phyloP scores from a whole-genome alignment of 2,888 invertebrate species.

The Tetheella fluctuosa region DNA sequence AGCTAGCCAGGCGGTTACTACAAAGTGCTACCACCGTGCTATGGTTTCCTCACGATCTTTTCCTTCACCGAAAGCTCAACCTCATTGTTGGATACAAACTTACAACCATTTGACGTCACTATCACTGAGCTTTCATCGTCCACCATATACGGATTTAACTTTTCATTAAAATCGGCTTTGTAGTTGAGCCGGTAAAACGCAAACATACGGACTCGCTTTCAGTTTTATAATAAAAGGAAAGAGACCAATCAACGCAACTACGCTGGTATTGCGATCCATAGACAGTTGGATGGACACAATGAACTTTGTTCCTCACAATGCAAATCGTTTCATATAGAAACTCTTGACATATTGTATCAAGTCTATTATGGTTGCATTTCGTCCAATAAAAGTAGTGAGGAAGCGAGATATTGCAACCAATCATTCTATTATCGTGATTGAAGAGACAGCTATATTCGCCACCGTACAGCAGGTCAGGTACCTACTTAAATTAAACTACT shows the following conservation, averaged over 20 bases:
- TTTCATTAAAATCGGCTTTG: background rate
- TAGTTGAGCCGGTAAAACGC: background rate
- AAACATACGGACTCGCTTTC: background rate
- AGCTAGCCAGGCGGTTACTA: too few relatives aligned
- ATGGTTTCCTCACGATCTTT: too few relatives aligned
- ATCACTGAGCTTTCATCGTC: too few relatives aligned
- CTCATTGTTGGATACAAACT: too few relatives aligned
- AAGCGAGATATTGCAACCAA: background rate
- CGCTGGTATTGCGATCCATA: background rate
- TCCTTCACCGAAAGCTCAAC: too few relatives aligned
- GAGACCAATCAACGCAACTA: background rate
- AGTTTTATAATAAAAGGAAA: background rate
- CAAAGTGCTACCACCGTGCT: too few relatives aligned
- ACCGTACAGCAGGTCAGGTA: background rate
- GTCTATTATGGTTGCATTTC: background rate
- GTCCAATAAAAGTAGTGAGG: slow-evolving; percentile 5
- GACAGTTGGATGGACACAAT: background rate
- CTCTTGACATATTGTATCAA: background rate
- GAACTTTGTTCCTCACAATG: background rate
- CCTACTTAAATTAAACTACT: background rate
- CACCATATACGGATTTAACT: background rate
- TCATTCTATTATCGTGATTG: slow-evolving; percentile 7
- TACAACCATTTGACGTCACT: too few relatives aligned
- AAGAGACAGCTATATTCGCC: background rate
- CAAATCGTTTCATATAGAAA: background rate